Evolutionary conservation across 1,140 invertebrate species (phyloP).

Genomic region (Euwallacea fornicatus): DNA sequence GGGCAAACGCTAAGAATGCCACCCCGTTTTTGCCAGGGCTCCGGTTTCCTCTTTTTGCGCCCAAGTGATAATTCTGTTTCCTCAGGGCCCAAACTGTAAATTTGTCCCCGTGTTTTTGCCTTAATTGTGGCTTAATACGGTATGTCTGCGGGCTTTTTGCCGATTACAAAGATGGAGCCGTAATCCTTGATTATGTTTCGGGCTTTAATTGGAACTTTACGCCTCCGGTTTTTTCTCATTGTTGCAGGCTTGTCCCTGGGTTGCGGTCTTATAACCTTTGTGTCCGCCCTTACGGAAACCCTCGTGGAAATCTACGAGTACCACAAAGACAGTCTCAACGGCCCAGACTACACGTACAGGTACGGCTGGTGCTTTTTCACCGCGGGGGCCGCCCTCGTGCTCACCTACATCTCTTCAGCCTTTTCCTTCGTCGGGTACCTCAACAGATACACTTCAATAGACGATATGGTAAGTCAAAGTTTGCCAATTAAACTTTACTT

Average conservation of each 20-base stretch:
- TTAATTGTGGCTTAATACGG: constrained; percentile 3
- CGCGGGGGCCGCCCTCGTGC: constrained; percentile 65
- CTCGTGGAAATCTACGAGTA: constrained; percentile 57
- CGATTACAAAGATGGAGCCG: neutral
- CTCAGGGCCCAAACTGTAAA: neutral
- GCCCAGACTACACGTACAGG: constrained; percentile 59
- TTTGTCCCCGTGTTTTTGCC: constrained; percentile 2
- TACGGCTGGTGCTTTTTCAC: constrained; percentile 75
- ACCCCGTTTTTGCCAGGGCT: neutral
- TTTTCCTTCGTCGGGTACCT: constrained; percentile 66
- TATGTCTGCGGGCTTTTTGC: neutral
- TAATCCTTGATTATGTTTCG: constrained; percentile 1
- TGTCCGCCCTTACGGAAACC: constrained; percentile 64
- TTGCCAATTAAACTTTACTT: too few species aligned
- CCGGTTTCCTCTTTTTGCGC: neutral
- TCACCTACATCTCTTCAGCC: constrained; percentile 67
- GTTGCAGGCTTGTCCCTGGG: constrained; percentile 65
- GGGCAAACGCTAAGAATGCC: neutral
- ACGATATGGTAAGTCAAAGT: constrained; percentile 61
- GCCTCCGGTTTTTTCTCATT: constrained; percentile 28
- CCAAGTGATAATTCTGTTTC: constrained; percentile 2
- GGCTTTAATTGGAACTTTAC: constrained; percentile 5
- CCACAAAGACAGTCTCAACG: constrained; percentile 45
- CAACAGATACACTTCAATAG: constrained; percentile 63
- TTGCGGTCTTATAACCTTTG: constrained; percentile 64